Percentiles rank a stretch among this genome's conserved stretches.
phyloP scores from a whole-genome alignment of 2,888 invertebrate genomes.

The Podabrus alpinus region DNA sequence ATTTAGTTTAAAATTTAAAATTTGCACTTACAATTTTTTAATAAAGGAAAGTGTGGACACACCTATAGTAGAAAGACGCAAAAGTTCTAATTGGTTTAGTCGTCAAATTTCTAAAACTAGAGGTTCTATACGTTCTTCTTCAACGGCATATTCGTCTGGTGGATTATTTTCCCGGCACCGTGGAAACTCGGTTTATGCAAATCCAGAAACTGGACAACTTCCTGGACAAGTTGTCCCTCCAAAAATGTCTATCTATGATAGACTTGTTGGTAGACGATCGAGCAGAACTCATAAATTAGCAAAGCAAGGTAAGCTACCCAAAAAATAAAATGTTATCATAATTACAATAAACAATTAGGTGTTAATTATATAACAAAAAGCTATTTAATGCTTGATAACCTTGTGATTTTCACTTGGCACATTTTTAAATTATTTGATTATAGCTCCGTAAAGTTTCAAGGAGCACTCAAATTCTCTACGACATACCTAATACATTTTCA shows the following conservation, averaged over 20 bases:
- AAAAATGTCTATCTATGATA: slow-evolving; percentile 83
- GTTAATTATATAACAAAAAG: background rate
- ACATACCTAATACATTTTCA: background rate
- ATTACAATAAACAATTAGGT: background rate
- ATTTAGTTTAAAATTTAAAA: background rate
- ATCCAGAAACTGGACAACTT: slow-evolving; percentile 56
- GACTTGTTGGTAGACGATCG: slow-evolving; percentile 80
- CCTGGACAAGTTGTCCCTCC: slow-evolving; percentile 60
- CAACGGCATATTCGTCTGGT: slow-evolving; percentile 83
- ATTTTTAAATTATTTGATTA: slow-evolving; percentile 1
- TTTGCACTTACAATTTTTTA: slow-evolving; percentile 33
- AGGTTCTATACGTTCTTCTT: slow-evolving; percentile 82
- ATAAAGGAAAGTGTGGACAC: slow-evolving; percentile 88
- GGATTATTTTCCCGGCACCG: slow-evolving; percentile 77
- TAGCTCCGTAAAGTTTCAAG: background rate
- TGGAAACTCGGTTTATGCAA: slow-evolving; percentile 74
- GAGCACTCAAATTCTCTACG: background rate
- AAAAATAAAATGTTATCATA: background rate
- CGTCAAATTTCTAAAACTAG: slow-evolving; percentile 82
- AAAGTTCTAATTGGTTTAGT: slow-evolving; percentile 79
- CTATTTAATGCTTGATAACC: slow-evolving; percentile 2
- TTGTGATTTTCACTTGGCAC: slow-evolving; percentile 9
- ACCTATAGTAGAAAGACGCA: slow-evolving; percentile 81
- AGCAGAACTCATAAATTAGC: slow-evolving; percentile 69
- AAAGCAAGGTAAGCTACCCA: slow-evolving; percentile 66